A percentile compares a stretch with the other conserved stretches of the same genome.
These are phyloP conservation scores for Balaeniceps rex DNA, from an alignment of 2,113 vertebrate species.

Conservation along the genomic window DNA sequence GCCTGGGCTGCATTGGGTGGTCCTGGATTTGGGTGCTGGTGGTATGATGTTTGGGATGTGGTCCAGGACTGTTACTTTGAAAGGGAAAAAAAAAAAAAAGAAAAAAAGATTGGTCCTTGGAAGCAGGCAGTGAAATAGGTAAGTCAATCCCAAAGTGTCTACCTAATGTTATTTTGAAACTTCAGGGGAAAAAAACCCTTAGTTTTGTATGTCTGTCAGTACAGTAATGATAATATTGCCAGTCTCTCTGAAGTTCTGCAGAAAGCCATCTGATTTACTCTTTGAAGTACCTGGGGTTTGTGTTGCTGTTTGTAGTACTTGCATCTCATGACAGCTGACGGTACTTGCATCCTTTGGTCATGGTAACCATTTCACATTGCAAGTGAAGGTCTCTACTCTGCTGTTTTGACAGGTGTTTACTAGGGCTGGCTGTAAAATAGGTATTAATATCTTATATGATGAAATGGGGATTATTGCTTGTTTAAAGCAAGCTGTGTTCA, in stretches of 20 bases:
- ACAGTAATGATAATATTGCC: background rate
- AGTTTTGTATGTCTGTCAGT: background rate
- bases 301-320: background rate
- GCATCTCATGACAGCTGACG: background rate
- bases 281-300: background rate
- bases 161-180: background rate
- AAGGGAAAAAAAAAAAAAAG: background rate
- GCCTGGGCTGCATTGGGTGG: background rate
- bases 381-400: background rate
- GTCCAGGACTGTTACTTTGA: background rate
- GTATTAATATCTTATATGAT: background rate
- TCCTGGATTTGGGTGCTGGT: background rate
- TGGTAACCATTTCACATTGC: background rate
- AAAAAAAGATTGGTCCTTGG: background rate
- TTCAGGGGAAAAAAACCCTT: background rate
- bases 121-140: background rate
- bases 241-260: background rate
- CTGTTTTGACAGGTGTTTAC: background rate
- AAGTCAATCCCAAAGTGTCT: background rate
- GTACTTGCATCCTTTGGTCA: background rate
- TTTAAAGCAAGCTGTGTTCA: background rate
- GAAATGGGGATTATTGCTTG: background rate
- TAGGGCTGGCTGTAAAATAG: background rate
- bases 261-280: background rate
- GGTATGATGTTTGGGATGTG: background rate